Evolutionary conservation across 2,797 vertebrate genomes (phyloP).

Genomic region (Stomatorhinus walkeri): DNA sequence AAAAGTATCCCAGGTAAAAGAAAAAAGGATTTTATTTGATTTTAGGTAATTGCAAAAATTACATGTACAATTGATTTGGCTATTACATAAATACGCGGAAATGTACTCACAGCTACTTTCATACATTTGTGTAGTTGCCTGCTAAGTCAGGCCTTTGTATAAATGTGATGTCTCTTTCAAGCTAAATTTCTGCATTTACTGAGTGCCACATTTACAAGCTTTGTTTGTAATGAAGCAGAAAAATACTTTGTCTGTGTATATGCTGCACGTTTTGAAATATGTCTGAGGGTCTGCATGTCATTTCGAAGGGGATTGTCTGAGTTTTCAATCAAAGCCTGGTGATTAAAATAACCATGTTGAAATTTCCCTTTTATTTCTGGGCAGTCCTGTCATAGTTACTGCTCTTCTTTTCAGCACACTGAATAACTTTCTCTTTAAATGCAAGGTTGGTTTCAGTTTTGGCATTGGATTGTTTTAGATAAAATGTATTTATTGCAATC

Average conservation of each 20-base stretch:
- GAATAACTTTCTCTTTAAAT: neutral
- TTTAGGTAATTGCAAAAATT: neutral
- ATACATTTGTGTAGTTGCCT: neutral
- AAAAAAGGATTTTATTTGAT: neutral
- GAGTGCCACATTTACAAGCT: neutral
- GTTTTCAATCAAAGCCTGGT: neutral
- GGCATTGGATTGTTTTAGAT: neutral
- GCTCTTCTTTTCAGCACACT: neutral
- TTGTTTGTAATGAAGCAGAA: constrained; percentile 5
- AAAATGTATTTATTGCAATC: neutral
- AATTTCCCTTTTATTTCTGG: neutral
- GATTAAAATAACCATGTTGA: neutral
- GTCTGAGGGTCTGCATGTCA: neutral
- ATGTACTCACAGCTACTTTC: neutral
- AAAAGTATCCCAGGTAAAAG: neutral
- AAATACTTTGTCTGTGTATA: neutral
- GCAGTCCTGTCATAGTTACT: neutral
- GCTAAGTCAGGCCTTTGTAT: neutral
- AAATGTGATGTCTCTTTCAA: neutral
- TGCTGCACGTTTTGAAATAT: neutral
- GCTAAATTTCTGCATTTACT: neutral
- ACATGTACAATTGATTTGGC: neutral
- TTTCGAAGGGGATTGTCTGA: neutral
- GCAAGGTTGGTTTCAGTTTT: neutral
- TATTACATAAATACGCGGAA: neutral